phyloP scores from a whole-genome alignment of 2,113 vertebrate genomes.

The Rhegmatorhina hoffmannsi region DNA sequence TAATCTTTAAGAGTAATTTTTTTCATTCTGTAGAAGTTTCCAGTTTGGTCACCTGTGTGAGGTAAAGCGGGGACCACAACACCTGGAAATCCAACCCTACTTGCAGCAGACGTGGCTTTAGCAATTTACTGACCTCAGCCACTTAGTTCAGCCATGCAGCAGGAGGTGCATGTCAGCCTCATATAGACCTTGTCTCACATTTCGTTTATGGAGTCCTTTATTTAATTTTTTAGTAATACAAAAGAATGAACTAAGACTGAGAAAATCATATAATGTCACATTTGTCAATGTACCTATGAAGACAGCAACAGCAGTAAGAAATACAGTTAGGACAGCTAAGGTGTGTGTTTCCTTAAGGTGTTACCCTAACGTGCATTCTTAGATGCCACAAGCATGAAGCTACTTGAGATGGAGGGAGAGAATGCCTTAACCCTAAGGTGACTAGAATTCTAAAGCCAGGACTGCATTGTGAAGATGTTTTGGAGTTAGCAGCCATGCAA shows the following conservation, averaged over 20 bases:
- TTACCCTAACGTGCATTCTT: accelerated
- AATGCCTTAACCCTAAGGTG: not conserved
- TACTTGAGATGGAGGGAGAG: not conserved
- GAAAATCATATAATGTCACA: not conserved
- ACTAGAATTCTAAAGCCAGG: not conserved
- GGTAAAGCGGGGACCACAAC: not conserved
- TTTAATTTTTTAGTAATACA: not conserved
- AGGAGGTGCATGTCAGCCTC: not conserved
- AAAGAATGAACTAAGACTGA: not conserved
- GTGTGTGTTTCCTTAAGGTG: not conserved
- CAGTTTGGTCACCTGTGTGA: not conserved
- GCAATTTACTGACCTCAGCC: accelerated
- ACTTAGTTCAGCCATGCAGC: not conserved
- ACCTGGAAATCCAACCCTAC: not conserved
- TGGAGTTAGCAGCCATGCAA: not conserved
- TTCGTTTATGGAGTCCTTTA: not conserved
- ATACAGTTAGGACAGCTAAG: not conserved
- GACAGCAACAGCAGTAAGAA: not conserved
- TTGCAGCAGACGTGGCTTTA: not conserved
- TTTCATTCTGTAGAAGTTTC: not conserved
- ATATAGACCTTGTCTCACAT: not conserved
- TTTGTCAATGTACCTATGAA: not conserved
- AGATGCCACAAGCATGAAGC: not conserved
- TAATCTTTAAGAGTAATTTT: not conserved
- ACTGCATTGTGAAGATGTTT: not conserved